Percentiles rank a stretch among this genome's conserved stretches.
Evolutionary conservation across 2,888 invertebrate species (phyloP).

Genomic region (Halocaridina rubra): DNA sequence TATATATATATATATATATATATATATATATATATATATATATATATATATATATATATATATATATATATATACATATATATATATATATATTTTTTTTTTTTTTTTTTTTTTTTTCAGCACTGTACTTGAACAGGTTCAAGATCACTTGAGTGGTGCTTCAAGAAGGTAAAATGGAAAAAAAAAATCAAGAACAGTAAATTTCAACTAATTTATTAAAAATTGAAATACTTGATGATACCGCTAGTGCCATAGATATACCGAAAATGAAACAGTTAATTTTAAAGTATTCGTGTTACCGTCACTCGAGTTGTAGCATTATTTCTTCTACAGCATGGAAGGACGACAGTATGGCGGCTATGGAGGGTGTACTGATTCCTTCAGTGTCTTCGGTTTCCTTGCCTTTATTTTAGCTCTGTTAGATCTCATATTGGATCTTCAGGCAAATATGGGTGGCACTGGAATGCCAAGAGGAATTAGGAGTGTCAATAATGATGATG

Average conservation of each 20-base stretch:
- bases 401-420: slow-evolving; percentile 54
- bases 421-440: slow-evolving; percentile 51
- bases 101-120: not conserved
- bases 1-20: not conserved
- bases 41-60: slow-evolving; percentile 4
- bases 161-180: not conserved
- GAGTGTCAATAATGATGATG: not conserved
- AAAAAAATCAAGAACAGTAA: not conserved
- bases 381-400: slow-evolving; percentile 59
- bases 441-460: not conserved
- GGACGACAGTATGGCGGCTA: slow-evolving; percentile 30
- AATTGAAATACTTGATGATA: no score
- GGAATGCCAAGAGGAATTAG: not conserved
- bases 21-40: slow-evolving; percentile 12
- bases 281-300: not conserved
- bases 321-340: not conserved
- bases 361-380: slow-evolving; percentile 52
- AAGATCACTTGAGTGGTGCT: not conserved
- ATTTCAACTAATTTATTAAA: not conserved
- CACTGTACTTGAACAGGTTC: slow-evolving; percentile 1
- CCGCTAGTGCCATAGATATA: no score
- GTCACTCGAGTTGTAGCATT: not conserved
- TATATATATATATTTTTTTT: not conserved
- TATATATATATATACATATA: not conserved
- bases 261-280: not conserved